Evolutionary conservation across 2,888 invertebrate genomes (phyloP).

Genomic region (Noctua janthe): DNA sequence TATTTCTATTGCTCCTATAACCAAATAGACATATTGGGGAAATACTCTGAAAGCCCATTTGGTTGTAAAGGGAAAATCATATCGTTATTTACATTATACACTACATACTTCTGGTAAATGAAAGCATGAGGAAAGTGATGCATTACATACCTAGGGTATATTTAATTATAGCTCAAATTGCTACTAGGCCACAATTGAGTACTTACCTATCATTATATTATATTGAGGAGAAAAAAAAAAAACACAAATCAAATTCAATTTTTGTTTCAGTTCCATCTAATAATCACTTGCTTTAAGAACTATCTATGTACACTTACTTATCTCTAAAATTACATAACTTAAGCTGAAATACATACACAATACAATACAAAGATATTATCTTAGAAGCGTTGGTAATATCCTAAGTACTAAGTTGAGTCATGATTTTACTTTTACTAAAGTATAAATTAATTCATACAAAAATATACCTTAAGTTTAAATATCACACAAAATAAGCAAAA

Average conservation of each 20-base stretch:
- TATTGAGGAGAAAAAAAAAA: not conserved
- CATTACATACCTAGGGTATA: not conserved
- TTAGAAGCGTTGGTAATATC: constrained; percentile 60
- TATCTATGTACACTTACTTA: constrained; percentile 64
- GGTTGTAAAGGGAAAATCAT: not conserved
- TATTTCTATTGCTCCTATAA: too few relatives aligned
- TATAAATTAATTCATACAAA: constrained; percentile 64
- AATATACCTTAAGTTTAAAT: constrained; percentile 76
- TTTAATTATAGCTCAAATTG: not conserved
- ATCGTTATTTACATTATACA: not conserved
- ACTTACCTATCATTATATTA: not conserved
- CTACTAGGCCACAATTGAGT: not conserved
- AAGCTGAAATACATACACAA: constrained; percentile 48
- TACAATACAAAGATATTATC: constrained; percentile 53
- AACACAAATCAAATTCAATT: constrained; percentile 45
- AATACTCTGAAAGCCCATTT: not conserved
- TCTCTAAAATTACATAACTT: constrained; percentile 51
- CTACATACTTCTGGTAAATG: not conserved
- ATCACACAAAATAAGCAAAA: constrained; percentile 82
- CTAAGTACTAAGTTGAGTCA: constrained; percentile 64
- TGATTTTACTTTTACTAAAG: constrained; percentile 57
- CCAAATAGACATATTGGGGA: not conserved
- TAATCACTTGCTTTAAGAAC: constrained; percentile 58
- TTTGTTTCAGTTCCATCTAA: constrained; percentile 53
- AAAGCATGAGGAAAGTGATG: not conserved